These are phyloP conservation scores for Porites lutea DNA, from an alignment of 64 coral and sea anemone genomes.

Conservation along the genomic window DNA sequence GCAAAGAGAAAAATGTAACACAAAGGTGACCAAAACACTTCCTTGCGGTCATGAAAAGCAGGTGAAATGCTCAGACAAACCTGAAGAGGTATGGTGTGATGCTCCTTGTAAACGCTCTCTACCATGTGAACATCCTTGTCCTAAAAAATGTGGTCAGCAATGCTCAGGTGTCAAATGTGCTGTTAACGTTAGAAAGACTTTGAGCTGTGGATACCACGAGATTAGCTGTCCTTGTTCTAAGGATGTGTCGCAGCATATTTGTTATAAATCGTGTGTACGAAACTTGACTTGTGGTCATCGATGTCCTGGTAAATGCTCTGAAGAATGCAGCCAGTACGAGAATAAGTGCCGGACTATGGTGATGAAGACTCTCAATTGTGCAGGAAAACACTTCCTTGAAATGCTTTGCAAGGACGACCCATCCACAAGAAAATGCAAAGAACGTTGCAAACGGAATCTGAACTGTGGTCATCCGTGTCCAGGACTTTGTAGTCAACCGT, in stretches of 20 bases:
- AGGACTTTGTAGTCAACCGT: constrained; percentile 31
- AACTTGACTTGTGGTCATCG: constrained; percentile 21
- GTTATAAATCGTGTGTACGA: not conserved
- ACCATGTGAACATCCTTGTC: constrained; percentile 54
- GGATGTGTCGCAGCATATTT: constrained; percentile 1
- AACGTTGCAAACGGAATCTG: constrained; percentile 18
- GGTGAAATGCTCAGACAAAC: not conserved
- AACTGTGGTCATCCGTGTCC: constrained; percentile 57
- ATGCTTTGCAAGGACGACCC: constrained; percentile 20
- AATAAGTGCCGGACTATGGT: constrained; percentile 1
- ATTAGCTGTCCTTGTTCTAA: constrained; percentile 28
- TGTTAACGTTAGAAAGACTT: not conserved
- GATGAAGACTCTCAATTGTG: not conserved
- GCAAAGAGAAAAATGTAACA: not conserved
- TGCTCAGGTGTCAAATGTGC: not conserved
- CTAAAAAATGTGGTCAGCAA: constrained; percentile 21
- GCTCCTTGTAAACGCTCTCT: constrained; percentile 13
- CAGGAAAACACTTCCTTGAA: constrained; percentile 32
- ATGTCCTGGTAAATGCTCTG: constrained; percentile 36
- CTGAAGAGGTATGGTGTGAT: constrained; percentile 8
- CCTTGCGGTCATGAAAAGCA: constrained; percentile 43
- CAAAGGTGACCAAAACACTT: not conserved
- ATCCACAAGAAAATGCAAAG: not conserved
- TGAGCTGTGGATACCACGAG: constrained; percentile 43
- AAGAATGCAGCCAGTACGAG: not conserved